Percentiles rank a stretch among this genome's conserved stretches.
phyloP scores from a whole-genome alignment of 1,140 invertebrate genomes.

The Drosophila chauvacae region DNA sequence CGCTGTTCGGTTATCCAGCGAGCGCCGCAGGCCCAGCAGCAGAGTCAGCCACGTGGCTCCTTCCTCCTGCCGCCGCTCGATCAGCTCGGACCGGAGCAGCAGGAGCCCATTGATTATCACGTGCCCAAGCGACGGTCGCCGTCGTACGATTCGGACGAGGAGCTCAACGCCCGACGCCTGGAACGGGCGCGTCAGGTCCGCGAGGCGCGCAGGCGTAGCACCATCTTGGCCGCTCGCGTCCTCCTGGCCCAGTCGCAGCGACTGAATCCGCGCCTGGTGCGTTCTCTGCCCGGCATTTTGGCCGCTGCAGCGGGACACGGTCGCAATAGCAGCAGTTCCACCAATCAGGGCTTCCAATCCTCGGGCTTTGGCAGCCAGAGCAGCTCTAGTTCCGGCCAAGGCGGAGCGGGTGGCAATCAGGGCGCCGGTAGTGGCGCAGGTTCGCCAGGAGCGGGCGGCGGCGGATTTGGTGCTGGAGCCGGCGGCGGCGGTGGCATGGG shows the following conservation, averaged over 20 bases:
- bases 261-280: constrained; percentile 85
- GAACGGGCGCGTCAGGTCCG: constrained; percentile 72
- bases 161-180: constrained; percentile 61
- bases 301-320: constrained; percentile 91
- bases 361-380: constrained; percentile 78
- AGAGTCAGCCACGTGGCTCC: constrained; percentile 15
- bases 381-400: constrained; percentile 71
- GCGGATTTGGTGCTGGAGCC: constrained; percentile 85
- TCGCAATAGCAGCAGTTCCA: constrained; percentile 86
- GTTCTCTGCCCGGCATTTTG: constrained; percentile 85
- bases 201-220: constrained; percentile 74
- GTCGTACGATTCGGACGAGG: constrained; percentile 86
- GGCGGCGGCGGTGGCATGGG: constrained; percentile 89
- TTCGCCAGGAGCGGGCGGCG: constrained; percentile 78
- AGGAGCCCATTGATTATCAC: constrained; percentile 94
- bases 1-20: constrained; percentile 92
- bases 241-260: constrained; percentile 82
- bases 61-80: constrained; percentile 40
- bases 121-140: constrained; percentile 91
- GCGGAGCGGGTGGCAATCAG: constrained; percentile 82
- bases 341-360: constrained; percentile 84
- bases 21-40: constrained; percentile 86
- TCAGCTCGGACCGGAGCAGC: constrained; percentile 87
- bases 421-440: constrained; percentile 85
- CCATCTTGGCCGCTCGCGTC: constrained; percentile 74